Evolutionary conservation across 2,113 vertebrate species (phyloP), one percentile per base, ranked within the genome.

Genomic region (Sylvilagus bachmani): DNA sequence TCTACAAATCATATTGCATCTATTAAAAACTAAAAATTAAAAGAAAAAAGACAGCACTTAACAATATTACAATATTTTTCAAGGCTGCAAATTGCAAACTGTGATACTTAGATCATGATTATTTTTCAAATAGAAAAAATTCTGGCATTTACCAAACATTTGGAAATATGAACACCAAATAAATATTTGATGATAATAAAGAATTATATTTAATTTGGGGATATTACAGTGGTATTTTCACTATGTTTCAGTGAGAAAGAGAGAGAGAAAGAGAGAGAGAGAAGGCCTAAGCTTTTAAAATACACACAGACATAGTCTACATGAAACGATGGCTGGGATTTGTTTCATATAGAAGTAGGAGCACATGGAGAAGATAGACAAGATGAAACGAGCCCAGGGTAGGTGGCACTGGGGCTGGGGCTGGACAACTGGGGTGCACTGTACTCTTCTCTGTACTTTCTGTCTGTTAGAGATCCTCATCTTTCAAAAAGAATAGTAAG

Each of bases 321-420:
- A 70, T 53, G 10, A 21, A 62, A 33, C 12, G 7, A 29, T 66
- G n/a, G 13, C 44, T 22, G 27, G 9, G 66, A 16, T 79, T 89
- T 96, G 58, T 58, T 91, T 92, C 33, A 51, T 71, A 55, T 66
- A 62, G 89, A 83, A 55, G 29, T 49, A 31, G 4, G 12, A 86
- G 31, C 16, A 85, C n/a, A 16, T 0, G 31, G 69, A 22, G 16
- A 19, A 31, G 61, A 6, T 31, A 53, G 31, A 78, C 77, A 62
- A 87, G 62, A 3, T 33, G 14, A 8, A 31, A 22, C 22, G 33
- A 61, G 27, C 16, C 5, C 10, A 16, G 31, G 10, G 5, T 12
- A 55, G 78, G 55, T 31, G 89, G 44, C 70, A 49, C 9, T 61
- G 36, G 16, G 31, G 19, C 0, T 86, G 29, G 51, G n/a, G n/a